These are phyloP conservation scores for Platichthys stellatus DNA, from an alignment of 2,113 vertebrate species.

Conservation along the genomic window DNA sequence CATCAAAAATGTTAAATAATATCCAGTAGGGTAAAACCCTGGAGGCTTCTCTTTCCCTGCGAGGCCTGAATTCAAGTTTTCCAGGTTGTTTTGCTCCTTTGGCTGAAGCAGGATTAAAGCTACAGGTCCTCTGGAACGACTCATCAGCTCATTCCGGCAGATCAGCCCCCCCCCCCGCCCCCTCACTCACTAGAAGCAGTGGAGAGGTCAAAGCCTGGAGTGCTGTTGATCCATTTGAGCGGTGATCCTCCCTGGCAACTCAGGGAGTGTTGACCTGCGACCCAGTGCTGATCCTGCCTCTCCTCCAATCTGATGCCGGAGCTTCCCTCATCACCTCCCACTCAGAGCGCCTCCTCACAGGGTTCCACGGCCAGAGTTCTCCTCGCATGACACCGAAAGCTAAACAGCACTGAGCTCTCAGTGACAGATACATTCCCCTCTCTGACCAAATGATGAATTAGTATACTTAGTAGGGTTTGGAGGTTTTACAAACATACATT, in stretches of 20 bases:
- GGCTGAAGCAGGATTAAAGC: conserved; percentile 36
- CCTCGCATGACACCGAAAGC: too few relatives aligned
- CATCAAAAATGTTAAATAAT: too few relatives aligned
- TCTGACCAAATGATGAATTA: too few relatives aligned
- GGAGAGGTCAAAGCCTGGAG: not conserved
- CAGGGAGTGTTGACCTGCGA: conserved; percentile 30
- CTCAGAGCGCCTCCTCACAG: conserved; percentile 13
- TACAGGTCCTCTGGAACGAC: conserved; percentile 8
- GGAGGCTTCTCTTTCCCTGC: too few relatives aligned
- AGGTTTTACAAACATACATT: too few relatives aligned
- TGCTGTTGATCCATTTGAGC: conserved; percentile 14
- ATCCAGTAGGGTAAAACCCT: too few relatives aligned
- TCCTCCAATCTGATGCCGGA: not conserved
- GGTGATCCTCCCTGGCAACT: not conserved
- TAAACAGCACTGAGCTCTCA: too few relatives aligned
- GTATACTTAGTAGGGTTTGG: too few relatives aligned
- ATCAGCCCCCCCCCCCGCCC: not conserved
- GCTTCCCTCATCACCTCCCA: conserved; percentile 30
- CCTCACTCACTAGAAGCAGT: too few relatives aligned
- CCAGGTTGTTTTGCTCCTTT: conserved; percentile 1
- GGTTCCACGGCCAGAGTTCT: too few relatives aligned
- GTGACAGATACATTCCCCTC: too few relatives aligned
- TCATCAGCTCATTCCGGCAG: not conserved
- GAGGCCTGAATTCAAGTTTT: too few relatives aligned
- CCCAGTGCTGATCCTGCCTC: conserved; percentile 18